Percentiles rank a stretch among this genome's conserved stretches.
These are phyloP conservation scores for Plectrocnemia conspersa DNA, from an alignment of 1,140 invertebrate species.

Conservation along the genomic window DNA sequence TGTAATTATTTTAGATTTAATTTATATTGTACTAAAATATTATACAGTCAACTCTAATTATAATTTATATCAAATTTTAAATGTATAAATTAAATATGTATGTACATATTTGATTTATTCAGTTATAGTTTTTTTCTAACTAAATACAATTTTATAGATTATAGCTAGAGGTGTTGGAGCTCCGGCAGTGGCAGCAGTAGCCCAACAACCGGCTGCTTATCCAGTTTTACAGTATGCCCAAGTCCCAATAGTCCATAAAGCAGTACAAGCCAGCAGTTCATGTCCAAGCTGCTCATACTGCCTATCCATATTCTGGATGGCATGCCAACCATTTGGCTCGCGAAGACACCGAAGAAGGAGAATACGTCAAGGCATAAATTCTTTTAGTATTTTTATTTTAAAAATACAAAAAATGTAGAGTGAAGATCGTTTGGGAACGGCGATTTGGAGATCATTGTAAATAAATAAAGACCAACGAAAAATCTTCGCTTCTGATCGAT, in stretches of 20 bases:
- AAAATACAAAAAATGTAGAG: neutral
- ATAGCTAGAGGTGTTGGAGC: slow-evolving; percentile 41
- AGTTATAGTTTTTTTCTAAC: neutral
- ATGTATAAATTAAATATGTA: neutral
- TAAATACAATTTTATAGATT: slow-evolving; percentile 37
- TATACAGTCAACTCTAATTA: too few relatives aligned
- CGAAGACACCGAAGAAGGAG: slow-evolving; percentile 24
- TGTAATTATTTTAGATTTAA: too few relatives aligned
- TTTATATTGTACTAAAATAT: too few relatives aligned
- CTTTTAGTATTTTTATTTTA: neutral
- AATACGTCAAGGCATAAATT: slow-evolving; percentile 16
- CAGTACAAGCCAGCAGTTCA: slow-evolving; percentile 13
- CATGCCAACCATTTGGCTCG: slow-evolving; percentile 28
- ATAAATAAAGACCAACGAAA: neutral
- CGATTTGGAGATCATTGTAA: neutral
- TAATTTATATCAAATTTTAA: neutral
- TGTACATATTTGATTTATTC: neutral
- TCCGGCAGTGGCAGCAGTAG: slow-evolving; percentile 38
- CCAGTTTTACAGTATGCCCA: slow-evolving; percentile 21
- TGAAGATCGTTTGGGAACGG: slow-evolving; percentile 17
- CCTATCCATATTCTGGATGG: slow-evolving; percentile 20
- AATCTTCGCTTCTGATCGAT: neutral
- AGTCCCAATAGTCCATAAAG: slow-evolving; percentile 18
- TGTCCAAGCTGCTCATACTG: slow-evolving; percentile 8
- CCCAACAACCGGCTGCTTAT: slow-evolving; percentile 17